Percentiles rank a stretch among this genome's conserved stretches.
Evolutionary conservation across 2,888 invertebrate species (phyloP).

Genomic region (Stegana nigrithorax): DNA sequence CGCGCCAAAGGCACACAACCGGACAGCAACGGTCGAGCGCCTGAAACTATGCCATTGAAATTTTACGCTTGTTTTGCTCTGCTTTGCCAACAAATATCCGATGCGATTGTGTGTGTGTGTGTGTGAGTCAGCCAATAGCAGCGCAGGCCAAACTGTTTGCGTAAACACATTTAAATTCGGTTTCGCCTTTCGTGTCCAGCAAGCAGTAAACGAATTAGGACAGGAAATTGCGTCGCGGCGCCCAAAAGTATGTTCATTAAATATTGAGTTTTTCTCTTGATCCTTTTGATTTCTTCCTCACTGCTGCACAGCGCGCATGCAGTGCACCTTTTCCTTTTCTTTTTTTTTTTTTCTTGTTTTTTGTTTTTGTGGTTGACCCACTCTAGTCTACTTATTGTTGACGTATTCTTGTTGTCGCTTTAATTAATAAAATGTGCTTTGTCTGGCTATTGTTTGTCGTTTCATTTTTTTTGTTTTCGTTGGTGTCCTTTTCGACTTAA

Average conservation of each 20-base stretch:
- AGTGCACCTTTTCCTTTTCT: conserved; percentile 20
- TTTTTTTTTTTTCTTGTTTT: conserved; percentile 24
- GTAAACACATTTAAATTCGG: conserved; percentile 41
- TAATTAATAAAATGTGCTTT: conserved; percentile 54
- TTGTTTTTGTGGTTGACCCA: too few species aligned
- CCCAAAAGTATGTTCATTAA: conserved; percentile 15
- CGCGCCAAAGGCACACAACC: too few species aligned
- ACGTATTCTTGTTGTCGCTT: conserved; percentile 28
- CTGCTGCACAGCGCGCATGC: conserved; percentile 27
- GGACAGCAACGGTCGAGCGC: background rate
- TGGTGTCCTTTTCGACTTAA: conserved; percentile 12
- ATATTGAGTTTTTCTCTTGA: conserved; percentile 7
- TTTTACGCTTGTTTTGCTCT: background rate
- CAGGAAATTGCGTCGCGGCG: background rate
- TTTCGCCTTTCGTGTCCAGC: conserved; percentile 5
- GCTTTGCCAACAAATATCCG: background rate
- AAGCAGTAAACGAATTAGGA: background rate
- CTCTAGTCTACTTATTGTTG: too few species aligned
- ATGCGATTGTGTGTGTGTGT: background rate
- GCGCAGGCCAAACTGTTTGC: conserved; percentile 29
- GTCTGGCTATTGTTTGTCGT: background rate
- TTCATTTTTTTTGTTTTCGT: conserved; percentile 1
- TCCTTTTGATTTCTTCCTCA: too few species aligned
- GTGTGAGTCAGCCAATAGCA: background rate
- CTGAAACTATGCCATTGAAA: conserved; percentile 8